Base-by-base conservation (phyloP, 1,140 invertebrate genomes). In the Pinna nobilis region DNA sequence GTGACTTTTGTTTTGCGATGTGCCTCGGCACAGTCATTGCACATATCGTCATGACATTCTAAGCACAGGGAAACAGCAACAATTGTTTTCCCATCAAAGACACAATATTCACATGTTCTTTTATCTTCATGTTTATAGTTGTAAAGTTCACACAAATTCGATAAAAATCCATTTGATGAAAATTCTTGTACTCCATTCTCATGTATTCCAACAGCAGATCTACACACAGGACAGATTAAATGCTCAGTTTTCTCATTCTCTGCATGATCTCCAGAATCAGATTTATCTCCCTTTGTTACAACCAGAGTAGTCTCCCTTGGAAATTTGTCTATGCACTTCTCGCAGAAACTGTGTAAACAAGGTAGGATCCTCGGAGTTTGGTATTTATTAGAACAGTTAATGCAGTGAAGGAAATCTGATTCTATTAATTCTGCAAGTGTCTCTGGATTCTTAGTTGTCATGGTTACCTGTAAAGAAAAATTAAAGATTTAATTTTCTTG, bases 1-100 rank as follows among this genome's bases (percentile, higher is more conserved):
- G 86, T 88, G 25, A 88, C 55, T 57, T 86, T 82, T 15, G 86
- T 88, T 39, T 79, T 77, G 2, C 66, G 74, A 72, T 88, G 86
- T 0, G 84, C 84, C 18, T 71, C 76, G 1, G 76, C 68, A 64
- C 86, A 88, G 28, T 50, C 55, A 15, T 79, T 73, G 72, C 86
- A 88, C 73, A 88, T 76, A 41, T 85, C 77, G 63, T 88, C 86
- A 25, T 74, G 74, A 53, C 86, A 88, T 13, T 86, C 79, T 1
- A 88, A 67, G 66, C 86, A 88, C 9, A 82, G 53, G 20, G 55
- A 64, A 6, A 57, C 74, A 4, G 85, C 85, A 9, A 35, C 20
- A 7, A 65, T 59, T 6, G 41, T 67, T 49, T 82, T 81, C 0
- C 78, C 76, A 49, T 83, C 81, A 73, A 77, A 85, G 18, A 47